These are phyloP conservation scores for Pachyramphus minor DNA, from an alignment of 2,113 vertebrate species.

Conservation along the genomic window DNA sequence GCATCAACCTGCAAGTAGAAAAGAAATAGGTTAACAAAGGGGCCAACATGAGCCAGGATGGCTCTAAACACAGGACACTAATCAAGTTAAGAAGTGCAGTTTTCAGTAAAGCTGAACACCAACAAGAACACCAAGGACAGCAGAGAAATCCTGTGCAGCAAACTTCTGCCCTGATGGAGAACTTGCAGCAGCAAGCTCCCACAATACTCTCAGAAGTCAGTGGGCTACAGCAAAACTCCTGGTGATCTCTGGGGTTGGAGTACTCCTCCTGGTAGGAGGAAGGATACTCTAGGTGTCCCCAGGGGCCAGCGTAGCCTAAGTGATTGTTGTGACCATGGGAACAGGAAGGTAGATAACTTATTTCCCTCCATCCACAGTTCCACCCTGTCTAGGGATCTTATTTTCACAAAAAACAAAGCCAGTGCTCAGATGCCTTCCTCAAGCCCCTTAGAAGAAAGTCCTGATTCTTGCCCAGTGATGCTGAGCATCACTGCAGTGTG, in stretches of 20 bases:
- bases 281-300: background rate
- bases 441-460: background rate
- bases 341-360: background rate
- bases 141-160: background rate
- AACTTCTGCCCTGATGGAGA: background rate
- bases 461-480: background rate
- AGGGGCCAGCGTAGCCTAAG: background rate
- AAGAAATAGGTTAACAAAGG: background rate
- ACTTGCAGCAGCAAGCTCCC: background rate
- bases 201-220: background rate
- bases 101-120: background rate
- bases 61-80: background rate
- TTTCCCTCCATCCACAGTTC: background rate
- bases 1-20: slow-evolving; percentile 77
- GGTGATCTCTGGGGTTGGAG: background rate
- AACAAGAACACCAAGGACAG: background rate
- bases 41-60: background rate
- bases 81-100: background rate
- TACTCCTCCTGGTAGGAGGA: background rate
- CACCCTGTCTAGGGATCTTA: background rate
- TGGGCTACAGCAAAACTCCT: background rate
- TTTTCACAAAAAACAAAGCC: background rate
- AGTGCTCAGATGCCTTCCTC: background rate
- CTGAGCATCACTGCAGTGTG: background rate
- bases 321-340: background rate